Conservation (phyloP, 2,888 invertebrate species). For the Tipula unca region DNA sequence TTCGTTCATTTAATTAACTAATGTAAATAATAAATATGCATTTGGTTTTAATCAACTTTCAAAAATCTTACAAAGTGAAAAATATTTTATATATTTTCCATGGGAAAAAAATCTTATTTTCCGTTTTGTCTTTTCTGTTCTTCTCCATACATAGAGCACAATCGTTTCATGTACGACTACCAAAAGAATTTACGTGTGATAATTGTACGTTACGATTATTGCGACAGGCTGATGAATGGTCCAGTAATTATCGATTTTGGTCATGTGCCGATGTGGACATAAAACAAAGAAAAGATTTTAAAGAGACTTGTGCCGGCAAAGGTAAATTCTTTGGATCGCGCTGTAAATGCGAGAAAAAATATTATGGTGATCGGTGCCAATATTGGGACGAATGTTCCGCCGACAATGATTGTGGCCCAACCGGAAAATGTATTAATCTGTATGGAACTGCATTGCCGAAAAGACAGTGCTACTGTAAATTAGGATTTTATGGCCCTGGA, state of each 20-base stretch:
- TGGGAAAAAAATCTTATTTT: neutral
- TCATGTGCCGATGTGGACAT: conserved; percentile 93
- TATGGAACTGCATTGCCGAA: conserved; percentile 72
- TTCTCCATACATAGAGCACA: conserved; percentile 56
- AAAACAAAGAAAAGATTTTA: conserved; percentile 56
- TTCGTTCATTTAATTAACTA: neutral
- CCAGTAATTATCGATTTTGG: conserved; percentile 79
- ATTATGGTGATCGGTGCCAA: conserved; percentile 77
- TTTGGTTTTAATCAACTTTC: neutral
- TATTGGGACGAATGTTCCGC: conserved; percentile 80
- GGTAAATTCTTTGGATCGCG: conserved; percentile 70
- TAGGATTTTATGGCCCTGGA: conserved; percentile 78
- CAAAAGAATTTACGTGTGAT: conserved; percentile 70
- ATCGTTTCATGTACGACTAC: conserved; percentile 69
- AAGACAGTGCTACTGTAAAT: conserved; percentile 81
- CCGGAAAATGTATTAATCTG: conserved; percentile 77
- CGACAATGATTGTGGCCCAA: conserved; percentile 75
- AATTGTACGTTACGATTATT: conserved; percentile 86
- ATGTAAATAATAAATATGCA: neutral
- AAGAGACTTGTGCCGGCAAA: conserved; percentile 76
- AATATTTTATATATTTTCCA: neutral
- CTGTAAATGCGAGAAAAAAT: conserved; percentile 73
- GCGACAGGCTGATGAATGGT: conserved; percentile 88
- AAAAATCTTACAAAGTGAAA: neutral
- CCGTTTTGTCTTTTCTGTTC: conserved; percentile 1